Evolutionary conservation across 2,797 vertebrate species (phyloP).

Genomic region (Paedocypris micromegethes): DNA sequence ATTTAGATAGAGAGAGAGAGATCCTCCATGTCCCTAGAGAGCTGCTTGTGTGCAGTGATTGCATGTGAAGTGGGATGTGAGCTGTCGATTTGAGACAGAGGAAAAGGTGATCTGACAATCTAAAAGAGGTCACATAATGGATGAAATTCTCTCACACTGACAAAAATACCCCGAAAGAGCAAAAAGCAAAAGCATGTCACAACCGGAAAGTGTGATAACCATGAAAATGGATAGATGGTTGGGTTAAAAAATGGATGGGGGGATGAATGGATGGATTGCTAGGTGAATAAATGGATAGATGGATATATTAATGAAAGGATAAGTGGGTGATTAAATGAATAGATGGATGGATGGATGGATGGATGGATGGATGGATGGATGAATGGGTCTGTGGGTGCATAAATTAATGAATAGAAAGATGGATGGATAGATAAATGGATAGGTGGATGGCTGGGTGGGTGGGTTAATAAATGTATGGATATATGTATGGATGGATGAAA

Average conservation of each 20-base stretch:
- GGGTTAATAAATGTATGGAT: background rate
- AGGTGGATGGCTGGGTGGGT: background rate
- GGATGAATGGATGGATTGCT: no score
- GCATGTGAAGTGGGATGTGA: slow-evolving; percentile 30
- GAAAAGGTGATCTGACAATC: slow-evolving; percentile 5
- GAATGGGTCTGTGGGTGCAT: background rate
- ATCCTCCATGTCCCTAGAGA: slow-evolving; percentile 10
- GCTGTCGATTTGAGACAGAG: slow-evolving; percentile 27
- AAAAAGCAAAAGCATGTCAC: slow-evolving; percentile 16
- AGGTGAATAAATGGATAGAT: no score
- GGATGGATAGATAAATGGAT: no score
- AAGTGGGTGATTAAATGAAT: no score
- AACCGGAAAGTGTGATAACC: background rate
- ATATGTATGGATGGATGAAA: background rate
- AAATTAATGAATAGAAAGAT: no score
- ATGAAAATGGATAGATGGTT: background rate
- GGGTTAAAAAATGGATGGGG: background rate
- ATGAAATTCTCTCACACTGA: background rate
- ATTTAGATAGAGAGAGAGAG: background rate
- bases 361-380: no score
- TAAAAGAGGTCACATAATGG: slow-evolving; percentile 13
- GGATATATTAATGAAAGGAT: no score
- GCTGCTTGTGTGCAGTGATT: slow-evolving; percentile 24
- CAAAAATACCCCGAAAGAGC: slow-evolving; percentile 1
- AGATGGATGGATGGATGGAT: background rate